Evolutionary conservation across 2,888 invertebrate genomes (phyloP), one percentile per base, ranked within the genome.

Genomic region (Sphaeridia pumilis): DNA sequence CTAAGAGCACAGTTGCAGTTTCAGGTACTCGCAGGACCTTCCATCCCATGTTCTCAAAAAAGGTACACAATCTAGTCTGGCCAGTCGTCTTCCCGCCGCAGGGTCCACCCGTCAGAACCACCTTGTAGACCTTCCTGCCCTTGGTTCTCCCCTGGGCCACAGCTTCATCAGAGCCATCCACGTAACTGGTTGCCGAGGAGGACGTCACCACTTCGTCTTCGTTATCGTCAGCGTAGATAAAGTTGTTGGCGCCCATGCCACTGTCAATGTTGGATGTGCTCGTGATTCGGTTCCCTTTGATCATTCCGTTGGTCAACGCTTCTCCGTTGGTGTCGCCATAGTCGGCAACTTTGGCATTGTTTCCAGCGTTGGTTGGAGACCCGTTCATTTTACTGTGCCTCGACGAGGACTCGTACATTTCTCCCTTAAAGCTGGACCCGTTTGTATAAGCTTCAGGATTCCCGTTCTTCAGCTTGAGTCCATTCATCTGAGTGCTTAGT

Each of bases 11-110:
- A 72, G 90, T 90, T 73, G 97, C 95, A 74, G 95, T 90, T 82
- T 98, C 97, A 76, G 97, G 97, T 74, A 95, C 94, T 74, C 95
- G 87, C 81, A 90, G 97, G 74, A 95, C 94, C 86, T 94, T 95
- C 95, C 95, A 97, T 73, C 97, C 97, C 66, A 97, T 77, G 75
- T 92, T 95, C 76, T 98, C 97, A 76, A 98, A 98, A 77, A 97
- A 98, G 56, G 93, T 94, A 72, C 89, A 86, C 63, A 97, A 76
- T 66, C 95, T 80, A 45, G 92, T 84, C 73, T 95, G 93, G 47
- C 94, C 94, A 28, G 95, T 95, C 60, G 95, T 95, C 76, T 95
- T 95, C 58, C 95, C 95, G 67, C 94, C 95, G 74, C 95, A 95
- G 65, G 95, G 95, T 67, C 95, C 94, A 76, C 89, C 89, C 65